Conservation (phyloP, 2,113 vertebrate genomes). For the Notarius lentiginosus region DNA sequence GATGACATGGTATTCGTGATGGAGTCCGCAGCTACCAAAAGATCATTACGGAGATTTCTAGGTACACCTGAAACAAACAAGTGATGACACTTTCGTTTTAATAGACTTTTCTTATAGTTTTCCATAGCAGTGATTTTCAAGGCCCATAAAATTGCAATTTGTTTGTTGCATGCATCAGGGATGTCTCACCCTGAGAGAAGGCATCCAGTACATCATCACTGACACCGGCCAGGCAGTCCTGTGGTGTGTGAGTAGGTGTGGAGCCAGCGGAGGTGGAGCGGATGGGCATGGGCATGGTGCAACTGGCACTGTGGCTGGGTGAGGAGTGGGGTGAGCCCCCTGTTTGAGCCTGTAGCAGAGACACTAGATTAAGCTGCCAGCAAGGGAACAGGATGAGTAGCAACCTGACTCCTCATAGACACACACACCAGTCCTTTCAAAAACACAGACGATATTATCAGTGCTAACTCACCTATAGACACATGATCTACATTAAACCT, state of each 20-base stretch:
- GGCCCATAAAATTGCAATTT: background rate
- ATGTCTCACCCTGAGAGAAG: slow-evolving; percentile 83
- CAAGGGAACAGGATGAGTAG: background rate
- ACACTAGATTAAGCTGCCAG: slow-evolving; percentile 11
- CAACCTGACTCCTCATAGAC: slow-evolving; percentile 29
- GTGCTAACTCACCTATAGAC: slow-evolving; percentile 33
- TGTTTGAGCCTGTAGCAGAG: slow-evolving; percentile 78
- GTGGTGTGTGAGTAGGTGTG: slow-evolving; percentile 84
- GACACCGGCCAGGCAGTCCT: slow-evolving; percentile 81
- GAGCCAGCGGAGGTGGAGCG: slow-evolving; percentile 87
- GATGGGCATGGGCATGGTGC: slow-evolving; percentile 86
- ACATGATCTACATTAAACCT: slow-evolving; percentile 35
- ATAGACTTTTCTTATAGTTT: background rate
- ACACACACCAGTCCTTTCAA: slow-evolving; percentile 13
- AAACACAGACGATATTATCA: slow-evolving; percentile 38
- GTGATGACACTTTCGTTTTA: background rate
- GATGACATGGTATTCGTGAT: slow-evolving; percentile 97
- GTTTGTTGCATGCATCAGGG: background rate
- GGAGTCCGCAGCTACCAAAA: slow-evolving; percentile 92
- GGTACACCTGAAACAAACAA: slow-evolving; percentile 76
- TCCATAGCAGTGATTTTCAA: background rate
- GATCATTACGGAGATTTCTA: slow-evolving; percentile 90
- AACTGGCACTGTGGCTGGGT: slow-evolving; percentile 82
- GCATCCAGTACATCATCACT: slow-evolving; percentile 87
- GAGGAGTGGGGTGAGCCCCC: slow-evolving; percentile 86